Conservation (phyloP, 1,140 invertebrate species). For the Gryon sp. region DNA sequence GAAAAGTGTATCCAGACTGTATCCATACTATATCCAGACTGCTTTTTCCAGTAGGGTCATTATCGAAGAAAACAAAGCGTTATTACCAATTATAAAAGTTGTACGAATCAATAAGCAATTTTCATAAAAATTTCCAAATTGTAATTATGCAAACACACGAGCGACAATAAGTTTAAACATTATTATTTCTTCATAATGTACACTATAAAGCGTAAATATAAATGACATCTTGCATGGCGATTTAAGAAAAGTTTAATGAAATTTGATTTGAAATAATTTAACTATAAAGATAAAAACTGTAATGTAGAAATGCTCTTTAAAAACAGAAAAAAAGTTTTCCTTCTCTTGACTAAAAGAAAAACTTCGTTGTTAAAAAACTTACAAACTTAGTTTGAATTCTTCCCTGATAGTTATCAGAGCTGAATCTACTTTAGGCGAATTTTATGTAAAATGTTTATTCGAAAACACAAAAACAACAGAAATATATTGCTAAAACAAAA, state of each 20-base stretch:
- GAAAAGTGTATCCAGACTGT: too few species aligned
- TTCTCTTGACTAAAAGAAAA: slow-evolving; percentile 20
- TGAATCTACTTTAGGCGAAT: slow-evolving; percentile 38
- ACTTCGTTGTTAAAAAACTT: slow-evolving; percentile 49
- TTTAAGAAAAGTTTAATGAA: slow-evolving; percentile 45
- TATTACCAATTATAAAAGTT: too few species aligned
- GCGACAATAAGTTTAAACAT: slow-evolving; percentile 1
- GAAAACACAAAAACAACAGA: slow-evolving; percentile 8
- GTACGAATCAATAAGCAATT: not conserved
- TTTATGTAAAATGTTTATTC: slow-evolving; percentile 56
- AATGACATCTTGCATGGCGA: slow-evolving; percentile 29
- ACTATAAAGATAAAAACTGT: slow-evolving; percentile 43
- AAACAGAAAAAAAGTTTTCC: slow-evolving; percentile 39
- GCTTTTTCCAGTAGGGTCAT: too few species aligned
- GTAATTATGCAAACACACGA: slow-evolving; percentile 19
- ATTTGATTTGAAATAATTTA: slow-evolving; percentile 56
- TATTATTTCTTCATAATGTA: not conserved
- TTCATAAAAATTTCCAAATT: too few species aligned
- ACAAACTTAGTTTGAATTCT: slow-evolving; percentile 39
- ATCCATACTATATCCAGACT: too few species aligned
- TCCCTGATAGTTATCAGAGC: slow-evolving; percentile 49
- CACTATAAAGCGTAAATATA: slow-evolving; percentile 1
- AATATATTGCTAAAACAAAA: not conserved
- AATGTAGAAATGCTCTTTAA: slow-evolving; percentile 19
- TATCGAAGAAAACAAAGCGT: too few species aligned